Evolutionary conservation across 1,140 invertebrate species (phyloP).

Genomic region (Drosophila novamexicana): DNA sequence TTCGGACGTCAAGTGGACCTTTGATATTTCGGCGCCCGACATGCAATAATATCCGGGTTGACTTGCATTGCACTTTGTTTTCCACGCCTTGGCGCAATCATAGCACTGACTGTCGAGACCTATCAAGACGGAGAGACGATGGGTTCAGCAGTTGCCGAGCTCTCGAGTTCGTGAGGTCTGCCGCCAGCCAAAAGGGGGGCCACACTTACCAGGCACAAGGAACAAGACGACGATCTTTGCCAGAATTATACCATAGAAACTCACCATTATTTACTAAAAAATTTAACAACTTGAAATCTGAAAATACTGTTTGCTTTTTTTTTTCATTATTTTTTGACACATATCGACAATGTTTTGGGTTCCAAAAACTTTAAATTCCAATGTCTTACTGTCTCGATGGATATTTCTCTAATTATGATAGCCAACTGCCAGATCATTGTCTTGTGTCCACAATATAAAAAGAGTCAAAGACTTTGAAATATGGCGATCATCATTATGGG

Average conservation of each 20-base stretch:
- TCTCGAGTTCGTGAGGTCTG: no score
- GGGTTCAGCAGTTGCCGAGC: no score
- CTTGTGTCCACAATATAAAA: no score
- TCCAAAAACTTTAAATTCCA: neutral
- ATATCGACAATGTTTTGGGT: neutral
- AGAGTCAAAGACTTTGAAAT: no score
- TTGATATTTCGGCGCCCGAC: neutral
- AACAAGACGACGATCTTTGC: neutral
- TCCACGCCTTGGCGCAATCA: slow-evolving; percentile 3
- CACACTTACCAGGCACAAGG: slow-evolving; percentile 31
- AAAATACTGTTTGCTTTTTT: neutral
- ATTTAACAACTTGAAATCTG: slow-evolving; percentile 5
- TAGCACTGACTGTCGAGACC: slow-evolving; percentile 25
- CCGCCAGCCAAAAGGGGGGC: neutral
- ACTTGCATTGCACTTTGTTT: neutral
- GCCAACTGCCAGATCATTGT: no score
- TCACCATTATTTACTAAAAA: neutral
- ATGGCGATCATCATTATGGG: no score
- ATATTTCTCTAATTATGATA: no score
- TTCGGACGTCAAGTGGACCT: no score
- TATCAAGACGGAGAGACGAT: neutral
- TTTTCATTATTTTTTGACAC: slow-evolving; percentile 7
- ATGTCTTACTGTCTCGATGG: no score
- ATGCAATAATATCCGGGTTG: slow-evolving; percentile 37
- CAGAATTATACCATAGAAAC: neutral